Conservation (phyloP, 2,113 vertebrate genomes). For the Rhinolophus sinicus region DNA sequence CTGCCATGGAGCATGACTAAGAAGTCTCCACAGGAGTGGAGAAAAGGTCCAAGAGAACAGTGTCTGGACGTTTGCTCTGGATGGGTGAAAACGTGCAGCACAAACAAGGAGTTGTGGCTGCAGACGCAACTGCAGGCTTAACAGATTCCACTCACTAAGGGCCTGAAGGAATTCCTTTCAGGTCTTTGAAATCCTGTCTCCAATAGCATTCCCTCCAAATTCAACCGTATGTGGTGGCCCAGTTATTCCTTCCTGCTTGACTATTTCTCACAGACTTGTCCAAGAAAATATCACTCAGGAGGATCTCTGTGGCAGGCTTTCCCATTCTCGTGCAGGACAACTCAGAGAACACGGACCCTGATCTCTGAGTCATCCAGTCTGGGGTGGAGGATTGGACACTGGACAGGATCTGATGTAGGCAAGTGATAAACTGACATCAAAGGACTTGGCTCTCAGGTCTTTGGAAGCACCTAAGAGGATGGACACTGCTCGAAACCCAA, state of each 20-base stretch:
- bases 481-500: background rate
- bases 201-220: background rate
- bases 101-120: background rate
- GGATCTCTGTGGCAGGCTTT: background rate
- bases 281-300: background rate
- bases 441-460: background rate
- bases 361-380: background rate
- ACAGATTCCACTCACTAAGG: background rate
- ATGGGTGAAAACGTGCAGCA: background rate
- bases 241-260: background rate
- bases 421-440: conserved; percentile 21
- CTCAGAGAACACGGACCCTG: background rate
- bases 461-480: background rate
- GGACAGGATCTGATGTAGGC: background rate
- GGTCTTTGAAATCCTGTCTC: background rate
- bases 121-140: background rate
- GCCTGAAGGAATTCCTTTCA: background rate
- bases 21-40: background rate
- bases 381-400: conserved; percentile 28
- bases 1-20: background rate
- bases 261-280: background rate
- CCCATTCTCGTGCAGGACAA: background rate
- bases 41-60: background rate
- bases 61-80: background rate
- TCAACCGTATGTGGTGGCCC: background rate